phyloP scores from a whole-genome alignment of 2,888 invertebrate genomes.

The Cetonia aurata region DNA sequence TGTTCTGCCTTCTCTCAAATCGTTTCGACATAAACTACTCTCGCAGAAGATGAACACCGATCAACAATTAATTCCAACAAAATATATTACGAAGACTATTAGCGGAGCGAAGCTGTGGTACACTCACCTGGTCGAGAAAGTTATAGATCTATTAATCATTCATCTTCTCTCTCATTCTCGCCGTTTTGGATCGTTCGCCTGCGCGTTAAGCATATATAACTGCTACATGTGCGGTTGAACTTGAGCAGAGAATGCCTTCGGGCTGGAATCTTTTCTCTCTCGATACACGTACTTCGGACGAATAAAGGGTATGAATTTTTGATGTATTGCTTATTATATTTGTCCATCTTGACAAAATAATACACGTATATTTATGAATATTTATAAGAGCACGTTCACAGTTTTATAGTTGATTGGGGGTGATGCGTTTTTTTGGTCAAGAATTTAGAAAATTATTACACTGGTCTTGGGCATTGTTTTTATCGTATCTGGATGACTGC shows the following conservation, averaged over 20 bases:
- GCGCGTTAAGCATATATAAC: neutral
- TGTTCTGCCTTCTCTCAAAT: conserved; percentile 54
- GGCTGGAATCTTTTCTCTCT: conserved; percentile 14
- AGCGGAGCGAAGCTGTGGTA: conserved; percentile 53
- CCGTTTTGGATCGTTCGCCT: neutral
- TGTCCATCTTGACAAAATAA: conserved; percentile 63
- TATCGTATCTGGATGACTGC: no score
- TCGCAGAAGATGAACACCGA: conserved; percentile 60
- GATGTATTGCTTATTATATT: conserved; percentile 60
- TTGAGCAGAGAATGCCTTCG: neutral
- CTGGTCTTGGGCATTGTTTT: no score
- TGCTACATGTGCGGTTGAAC: no score
- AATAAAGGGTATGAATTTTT: conserved; percentile 42
- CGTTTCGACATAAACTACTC: conserved; percentile 61
- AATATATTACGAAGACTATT: conserved; percentile 62
- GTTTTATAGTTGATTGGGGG: no score
- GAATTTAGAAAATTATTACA: no score
- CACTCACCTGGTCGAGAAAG: conserved; percentile 61
- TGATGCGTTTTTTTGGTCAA: no score
- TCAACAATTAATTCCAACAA: conserved; percentile 63
- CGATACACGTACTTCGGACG: neutral
- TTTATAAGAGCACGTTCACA: neutral
- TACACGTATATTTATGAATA: conserved; percentile 56
- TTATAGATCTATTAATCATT: conserved; percentile 64
- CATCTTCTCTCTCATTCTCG: conserved; percentile 49